Base-by-base conservation (phyloP, 2,888 invertebrate genomes). In the Tachina fera region DNA sequence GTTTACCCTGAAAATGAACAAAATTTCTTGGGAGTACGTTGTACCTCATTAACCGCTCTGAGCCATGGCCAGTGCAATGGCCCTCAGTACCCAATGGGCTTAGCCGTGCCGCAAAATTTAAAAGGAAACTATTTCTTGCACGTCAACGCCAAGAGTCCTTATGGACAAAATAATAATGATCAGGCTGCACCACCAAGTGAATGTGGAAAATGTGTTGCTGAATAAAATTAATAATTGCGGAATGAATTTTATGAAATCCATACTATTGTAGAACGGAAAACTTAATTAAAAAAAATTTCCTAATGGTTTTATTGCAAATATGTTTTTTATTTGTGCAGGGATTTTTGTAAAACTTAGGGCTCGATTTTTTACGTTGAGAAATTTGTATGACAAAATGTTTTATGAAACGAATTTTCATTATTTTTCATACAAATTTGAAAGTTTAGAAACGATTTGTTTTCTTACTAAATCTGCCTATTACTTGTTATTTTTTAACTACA, bases 1-100 rank as follows among this genome's bases (percentile, higher is more conserved):
- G 88, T 90, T 6, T 89, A 89, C 86, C 90, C 89, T 9, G 89
- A 89, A n/a, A 90, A 91, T 80, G 90, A 89, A 53, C 65, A 75
- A 0, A 89, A 90, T 82, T 91, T 90, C 75, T 76, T 89, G 84
- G 90, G 86, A 0, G 77, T 80, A 8, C 88, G 87, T 49, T 91
- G 92, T 51, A 86, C 77, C 43, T 90, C 88, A 5, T 19, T 90
- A 67, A 60, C 71, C 1, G 84, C 68, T 22, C 61, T 89, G 31
- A 80, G 81, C 22, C 67, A 68, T 43, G 84, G 87, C 39, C 87
- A 87, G 51, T 90, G 89, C 78, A 53, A 45, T 1, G 88, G 89
- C 0, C 19, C 11, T 22, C 14, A 80, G 19, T 51, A 68, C 11
- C 86, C 88, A 9, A 91, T 91, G 90, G 90, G 90, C 9, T 89